Evolutionary conservation across 2,797 vertebrate species (phyloP).

Genomic region (Trachurus trachurus): DNA sequence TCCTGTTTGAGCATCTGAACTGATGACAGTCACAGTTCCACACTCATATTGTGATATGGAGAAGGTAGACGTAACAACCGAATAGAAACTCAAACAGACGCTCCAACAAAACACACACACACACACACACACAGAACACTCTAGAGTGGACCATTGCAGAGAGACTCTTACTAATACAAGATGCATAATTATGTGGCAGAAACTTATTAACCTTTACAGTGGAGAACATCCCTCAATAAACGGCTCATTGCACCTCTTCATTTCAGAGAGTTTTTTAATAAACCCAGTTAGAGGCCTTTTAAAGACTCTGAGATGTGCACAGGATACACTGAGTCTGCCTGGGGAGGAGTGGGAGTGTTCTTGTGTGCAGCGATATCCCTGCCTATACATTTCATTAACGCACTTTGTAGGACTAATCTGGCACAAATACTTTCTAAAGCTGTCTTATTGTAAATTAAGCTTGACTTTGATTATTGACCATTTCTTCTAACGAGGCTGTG

Average conservation of each 20-base stretch:
- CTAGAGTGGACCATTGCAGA: slow-evolving; percentile 35
- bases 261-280: slow-evolving; percentile 79
- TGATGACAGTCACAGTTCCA: too few species aligned
- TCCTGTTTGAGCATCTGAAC: too few species aligned
- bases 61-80: neutral
- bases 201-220: slow-evolving; percentile 83
- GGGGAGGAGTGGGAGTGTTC: slow-evolving; percentile 28
- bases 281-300: slow-evolving; percentile 69
- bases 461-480: slow-evolving; percentile 48
- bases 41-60: neutral
- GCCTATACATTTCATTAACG: slow-evolving; percentile 50
- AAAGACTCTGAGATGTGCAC: slow-evolving; percentile 58
- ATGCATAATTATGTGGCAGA: slow-evolving; percentile 78
- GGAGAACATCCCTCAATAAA: slow-evolving; percentile 77
- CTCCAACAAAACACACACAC: neutral
- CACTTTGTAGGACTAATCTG: slow-evolving; percentile 35
- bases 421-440: slow-evolving; percentile 31
- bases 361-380: slow-evolving; percentile 47
- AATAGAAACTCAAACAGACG: slow-evolving; percentile 15
- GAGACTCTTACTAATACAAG: slow-evolving; percentile 53
- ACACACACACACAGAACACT: slow-evolving; percentile 34
- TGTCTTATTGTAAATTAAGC: slow-evolving; percentile 30
- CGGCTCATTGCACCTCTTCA: slow-evolving; percentile 79
- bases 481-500: slow-evolving; percentile 29
- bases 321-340: slow-evolving; percentile 57